Conservation (phyloP, 1,140 invertebrate species). For the Eciton burchellii region DNA sequence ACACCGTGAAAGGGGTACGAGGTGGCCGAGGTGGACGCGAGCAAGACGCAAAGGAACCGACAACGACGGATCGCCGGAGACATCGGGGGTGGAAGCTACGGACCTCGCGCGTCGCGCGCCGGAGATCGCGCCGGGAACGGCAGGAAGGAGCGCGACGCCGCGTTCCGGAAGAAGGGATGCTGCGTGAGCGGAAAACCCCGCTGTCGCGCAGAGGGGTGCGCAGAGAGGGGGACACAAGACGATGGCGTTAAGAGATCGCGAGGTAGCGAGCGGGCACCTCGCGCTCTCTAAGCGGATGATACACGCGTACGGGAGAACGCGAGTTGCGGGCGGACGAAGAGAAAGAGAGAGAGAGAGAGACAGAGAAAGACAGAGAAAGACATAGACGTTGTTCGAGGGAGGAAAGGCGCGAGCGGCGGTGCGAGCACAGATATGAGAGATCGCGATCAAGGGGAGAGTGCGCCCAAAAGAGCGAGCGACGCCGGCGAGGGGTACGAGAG, state of each 20-base stretch:
- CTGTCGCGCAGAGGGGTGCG: constrained; percentile 12
- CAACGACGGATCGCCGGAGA: neutral
- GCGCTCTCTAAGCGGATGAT: constrained; percentile 18
- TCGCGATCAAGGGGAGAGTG: constrained; percentile 47
- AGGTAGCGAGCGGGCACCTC: constrained; percentile 6
- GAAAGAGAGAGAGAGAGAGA: neutral
- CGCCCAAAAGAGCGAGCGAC: neutral
- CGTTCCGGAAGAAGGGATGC: constrained; percentile 36
- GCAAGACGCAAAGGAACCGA: neutral
- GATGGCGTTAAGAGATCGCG: constrained; percentile 47
- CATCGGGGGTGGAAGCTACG: neutral
- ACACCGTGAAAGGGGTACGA: neutral
- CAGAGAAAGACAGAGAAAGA: constrained; percentile 5
- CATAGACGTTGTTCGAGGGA: constrained; percentile 21
- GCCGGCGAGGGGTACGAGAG: constrained; percentile 7
- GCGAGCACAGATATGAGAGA: constrained; percentile 66
- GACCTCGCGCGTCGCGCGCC: neutral
- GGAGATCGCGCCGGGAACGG: constrained; percentile 12
- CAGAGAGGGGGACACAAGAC: constrained; percentile 15
- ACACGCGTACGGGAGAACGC: constrained; percentile 1
- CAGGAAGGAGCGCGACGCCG: constrained; percentile 14
- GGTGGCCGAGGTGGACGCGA: neutral
- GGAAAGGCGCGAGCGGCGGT: constrained; percentile 31
- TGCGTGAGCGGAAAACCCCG: constrained; percentile 6
- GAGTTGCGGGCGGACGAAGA: neutral